Base-by-base conservation (phyloP, 2,797 vertebrate species). In the Girardinus metallicus region DNA sequence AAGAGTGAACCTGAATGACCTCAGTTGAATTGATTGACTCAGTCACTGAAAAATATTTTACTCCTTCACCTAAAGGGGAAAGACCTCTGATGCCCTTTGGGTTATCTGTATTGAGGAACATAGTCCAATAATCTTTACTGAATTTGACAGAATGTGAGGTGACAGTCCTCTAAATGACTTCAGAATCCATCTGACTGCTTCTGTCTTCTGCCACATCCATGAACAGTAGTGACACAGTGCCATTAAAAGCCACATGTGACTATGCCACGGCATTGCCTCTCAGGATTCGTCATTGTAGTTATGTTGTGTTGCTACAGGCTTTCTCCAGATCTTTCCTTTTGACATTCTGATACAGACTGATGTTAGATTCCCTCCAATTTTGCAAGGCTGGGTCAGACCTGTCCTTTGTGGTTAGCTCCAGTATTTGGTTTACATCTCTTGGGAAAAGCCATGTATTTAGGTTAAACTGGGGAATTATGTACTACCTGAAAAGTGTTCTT, bases 131-230 rank as follows among this genome's bases (percentile, higher is more conserved):
- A 34, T 66, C n/a, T 51, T 78, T 23, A 29, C 26, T 23, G 4
- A 29, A 31, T 71, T 75, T 53, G 66, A 16, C 51, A 39, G 46
- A 47, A 73, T 51, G 44, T 70, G 34, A 74, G 11, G 47, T 70
- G 62, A 82, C 31, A 82, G 43, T 31, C 31, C 31, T 68, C 3
- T 57, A 34, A 12, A 71, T 29, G 71, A 49, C 64, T 60, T 83
- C 62, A 72, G 73, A 62, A 62, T 47, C 51, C 13, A 78, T 82
- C 36, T 57, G 46, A 7, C 80, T 81, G 36, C 55, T 36, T 46
- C 73, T 75, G 73, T 71, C 31, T 74, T 46, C 57, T 72, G 57
- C 73, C 47, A 76, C 57, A 68, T 76, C 74, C 76, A 66, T 80
- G 53, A 73, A 73, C 23, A 68, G 49, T 26, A 21, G 66, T 73